phyloP scores from a whole-genome alignment of 2,888 invertebrate species.

The Cheilosia pagana region DNA sequence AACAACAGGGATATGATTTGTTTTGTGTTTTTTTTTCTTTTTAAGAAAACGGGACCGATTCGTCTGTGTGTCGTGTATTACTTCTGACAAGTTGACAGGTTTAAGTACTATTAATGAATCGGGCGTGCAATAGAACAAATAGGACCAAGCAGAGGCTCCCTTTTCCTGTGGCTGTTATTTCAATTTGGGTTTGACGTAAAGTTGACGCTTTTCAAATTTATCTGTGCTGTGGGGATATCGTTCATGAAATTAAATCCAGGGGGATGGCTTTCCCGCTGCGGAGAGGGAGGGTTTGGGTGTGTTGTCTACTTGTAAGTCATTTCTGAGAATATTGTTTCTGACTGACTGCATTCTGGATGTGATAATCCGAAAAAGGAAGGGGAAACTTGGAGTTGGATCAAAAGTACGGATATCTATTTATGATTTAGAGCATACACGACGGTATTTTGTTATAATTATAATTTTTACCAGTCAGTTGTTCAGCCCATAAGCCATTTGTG shows the following conservation, averaged over 20 bases:
- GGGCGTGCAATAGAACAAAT: not conserved
- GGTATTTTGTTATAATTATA: slow-evolving; percentile 4
- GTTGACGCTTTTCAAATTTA: slow-evolving; percentile 43
- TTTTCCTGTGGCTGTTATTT: not conserved
- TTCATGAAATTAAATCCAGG: not conserved
- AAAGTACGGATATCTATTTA: slow-evolving; percentile 2
- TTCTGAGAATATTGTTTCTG: not conserved
- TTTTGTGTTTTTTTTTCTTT: slow-evolving; percentile 35
- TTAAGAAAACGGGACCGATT: not conserved
- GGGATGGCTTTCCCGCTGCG: not conserved
- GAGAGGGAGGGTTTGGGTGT: not conserved
- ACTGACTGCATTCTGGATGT: not conserved
- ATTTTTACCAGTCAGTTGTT: slow-evolving; percentile 13
- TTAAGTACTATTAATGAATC: slow-evolving; percentile 46
- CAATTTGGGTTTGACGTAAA: slow-evolving; percentile 39
- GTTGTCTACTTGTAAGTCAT: slow-evolving; percentile 22
- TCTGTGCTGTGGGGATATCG: slow-evolving; percentile 24
- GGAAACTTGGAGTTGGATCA: slow-evolving; percentile 9
- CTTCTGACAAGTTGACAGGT: slow-evolving; percentile 47
- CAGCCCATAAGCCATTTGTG: slow-evolving; percentile 7
- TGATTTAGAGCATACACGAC: slow-evolving; percentile 32
- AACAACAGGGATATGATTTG: slow-evolving; percentile 21
- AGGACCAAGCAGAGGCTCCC: not conserved
- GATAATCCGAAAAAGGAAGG: not conserved
- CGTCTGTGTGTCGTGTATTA: slow-evolving; percentile 30